These are phyloP conservation scores for Micrasema minimum DNA, from an alignment of 1,140 invertebrate species.

Conservation along the genomic window DNA sequence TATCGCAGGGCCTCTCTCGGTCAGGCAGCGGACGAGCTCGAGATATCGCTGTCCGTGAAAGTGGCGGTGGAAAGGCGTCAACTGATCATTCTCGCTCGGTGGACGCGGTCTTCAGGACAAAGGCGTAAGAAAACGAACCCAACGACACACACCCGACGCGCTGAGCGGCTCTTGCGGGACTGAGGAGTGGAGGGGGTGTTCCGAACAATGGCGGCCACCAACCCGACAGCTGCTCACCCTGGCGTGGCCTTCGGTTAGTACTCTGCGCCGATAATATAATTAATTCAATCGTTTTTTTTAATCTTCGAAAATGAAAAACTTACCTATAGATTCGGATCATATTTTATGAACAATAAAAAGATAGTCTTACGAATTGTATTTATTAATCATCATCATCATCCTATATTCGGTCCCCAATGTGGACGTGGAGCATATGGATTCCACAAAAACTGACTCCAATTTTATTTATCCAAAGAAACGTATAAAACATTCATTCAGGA, in stretches of 20 bases:
- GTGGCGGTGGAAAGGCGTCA: constrained; percentile 31
- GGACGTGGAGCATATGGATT: too few species aligned
- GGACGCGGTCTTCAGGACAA: constrained; percentile 58
- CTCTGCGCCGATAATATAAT: constrained; percentile 49
- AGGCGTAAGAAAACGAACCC: constrained; percentile 61
- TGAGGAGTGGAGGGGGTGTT: constrained; percentile 56
- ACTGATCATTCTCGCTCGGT: constrained; percentile 38
- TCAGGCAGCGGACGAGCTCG: constrained; percentile 19
- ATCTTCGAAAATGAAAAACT: too few species aligned
- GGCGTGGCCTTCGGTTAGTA: constrained; percentile 48
- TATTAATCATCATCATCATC: too few species aligned
- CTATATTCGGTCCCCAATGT: too few species aligned
- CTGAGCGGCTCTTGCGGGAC: constrained; percentile 63
- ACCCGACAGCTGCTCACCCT: constrained; percentile 61
- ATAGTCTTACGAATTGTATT: too few species aligned
- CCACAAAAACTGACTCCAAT: too few species aligned
- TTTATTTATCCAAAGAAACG: too few species aligned
- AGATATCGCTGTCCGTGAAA: constrained; percentile 23
- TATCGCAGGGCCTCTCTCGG: background rate
- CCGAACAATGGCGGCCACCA: constrained; percentile 63
- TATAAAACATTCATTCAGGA: too few species aligned
- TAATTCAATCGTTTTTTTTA: too few species aligned
- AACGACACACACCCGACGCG: constrained; percentile 59
- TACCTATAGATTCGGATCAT: too few species aligned
- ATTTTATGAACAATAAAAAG: too few species aligned